Evolutionary conservation across 2,797 vertebrate genomes (phyloP).

Genomic region (Petrocephalus sullivani): DNA sequence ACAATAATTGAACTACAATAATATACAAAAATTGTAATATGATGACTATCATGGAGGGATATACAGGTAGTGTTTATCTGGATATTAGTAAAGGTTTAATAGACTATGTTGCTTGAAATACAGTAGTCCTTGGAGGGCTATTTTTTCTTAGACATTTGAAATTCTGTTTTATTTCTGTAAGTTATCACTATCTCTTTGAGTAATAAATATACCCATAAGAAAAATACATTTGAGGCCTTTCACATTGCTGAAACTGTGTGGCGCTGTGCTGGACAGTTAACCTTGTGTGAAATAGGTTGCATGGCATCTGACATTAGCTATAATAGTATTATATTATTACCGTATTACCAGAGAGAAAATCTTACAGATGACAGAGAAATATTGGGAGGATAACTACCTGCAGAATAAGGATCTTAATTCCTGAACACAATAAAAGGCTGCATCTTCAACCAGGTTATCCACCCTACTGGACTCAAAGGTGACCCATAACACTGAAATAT

Average conservation of each 20-base stretch:
- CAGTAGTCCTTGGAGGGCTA: neutral
- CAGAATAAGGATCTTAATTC: neutral
- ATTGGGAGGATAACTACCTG: neutral
- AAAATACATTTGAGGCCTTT: neutral
- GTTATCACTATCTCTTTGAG: neutral
- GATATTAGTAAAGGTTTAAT: neutral
- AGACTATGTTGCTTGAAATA: neutral
- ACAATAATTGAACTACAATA: neutral
- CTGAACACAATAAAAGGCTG: neutral
- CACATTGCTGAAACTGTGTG: neutral
- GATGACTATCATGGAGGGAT: neutral
- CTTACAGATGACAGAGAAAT: neutral
- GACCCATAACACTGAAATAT: neutral
- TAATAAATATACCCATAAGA: neutral
- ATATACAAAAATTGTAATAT: neutral
- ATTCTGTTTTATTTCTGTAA: neutral
- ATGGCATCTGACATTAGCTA: neutral
- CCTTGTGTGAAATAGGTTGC: neutral
- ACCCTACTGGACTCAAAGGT: neutral
- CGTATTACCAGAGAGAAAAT: neutral
- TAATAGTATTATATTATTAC: neutral
- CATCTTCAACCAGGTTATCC: neutral
- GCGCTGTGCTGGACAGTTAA: neutral
- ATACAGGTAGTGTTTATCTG: neutral
- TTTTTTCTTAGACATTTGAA: neutral